A percentile compares a stretch with the other conserved stretches of the same genome.
phyloP scores from a whole-genome alignment of 1,140 invertebrate genomes.

The Pseudomyrmex flavicornis region DNA sequence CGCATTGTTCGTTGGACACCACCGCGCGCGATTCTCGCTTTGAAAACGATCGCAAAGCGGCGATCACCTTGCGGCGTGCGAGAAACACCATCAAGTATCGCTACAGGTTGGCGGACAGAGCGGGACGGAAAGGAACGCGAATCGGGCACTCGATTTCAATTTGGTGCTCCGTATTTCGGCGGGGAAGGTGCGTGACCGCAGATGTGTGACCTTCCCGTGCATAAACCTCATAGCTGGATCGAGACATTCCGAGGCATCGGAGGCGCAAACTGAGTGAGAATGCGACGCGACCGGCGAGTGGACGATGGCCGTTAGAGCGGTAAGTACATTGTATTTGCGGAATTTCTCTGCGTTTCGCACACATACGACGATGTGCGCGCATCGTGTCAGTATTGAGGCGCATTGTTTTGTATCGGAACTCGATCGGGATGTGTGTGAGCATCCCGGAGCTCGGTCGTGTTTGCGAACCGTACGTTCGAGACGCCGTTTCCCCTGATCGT shows the following conservation, averaged over 20 bases:
- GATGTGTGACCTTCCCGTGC: too few relatives aligned
- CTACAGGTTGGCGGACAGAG: neutral
- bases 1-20: too few relatives aligned
- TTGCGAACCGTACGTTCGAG: neutral
- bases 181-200: neutral
- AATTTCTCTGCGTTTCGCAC: neutral
- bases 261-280: conserved; percentile 19
- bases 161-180: neutral
- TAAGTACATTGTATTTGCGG: conserved; percentile 36
- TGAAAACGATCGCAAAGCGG: neutral
- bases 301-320: conserved; percentile 69
- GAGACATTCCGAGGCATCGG: too few relatives aligned
- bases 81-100: neutral
- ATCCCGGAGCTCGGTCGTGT: conserved; percentile 18
- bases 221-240: too few relatives aligned
- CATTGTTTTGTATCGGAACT: neutral
- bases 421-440: neutral
- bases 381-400: conserved; percentile 67
- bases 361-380: neutral
- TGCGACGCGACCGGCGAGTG: conserved; percentile 47
- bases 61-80: neutral
- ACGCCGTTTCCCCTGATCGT: conserved; percentile 21
- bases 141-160: conserved; percentile 12
- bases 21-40: neutral
- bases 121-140: neutral